Evolutionary conservation across 2,113 vertebrate species (phyloP).

Genomic region (Mesoclemmys tuberculata): DNA sequence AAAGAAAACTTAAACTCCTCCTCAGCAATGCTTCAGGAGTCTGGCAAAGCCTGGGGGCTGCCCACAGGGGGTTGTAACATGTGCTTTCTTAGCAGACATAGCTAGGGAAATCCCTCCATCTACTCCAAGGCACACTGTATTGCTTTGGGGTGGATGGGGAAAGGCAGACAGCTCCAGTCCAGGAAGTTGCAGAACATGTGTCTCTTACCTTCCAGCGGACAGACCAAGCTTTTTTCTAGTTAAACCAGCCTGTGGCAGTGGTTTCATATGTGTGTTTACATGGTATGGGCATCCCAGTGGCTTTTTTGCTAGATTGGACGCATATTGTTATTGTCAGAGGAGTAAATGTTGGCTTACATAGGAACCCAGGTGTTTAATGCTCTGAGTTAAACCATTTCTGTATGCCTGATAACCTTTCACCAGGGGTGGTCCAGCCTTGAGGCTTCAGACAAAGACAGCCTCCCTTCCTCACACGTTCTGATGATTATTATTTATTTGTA

Average conservation of each 20-base stretch:
- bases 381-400: neutral
- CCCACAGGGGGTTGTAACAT: accelerated
- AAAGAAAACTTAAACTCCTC: neutral
- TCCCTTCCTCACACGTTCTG: neutral
- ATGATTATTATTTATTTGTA: neutral
- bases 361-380: neutral
- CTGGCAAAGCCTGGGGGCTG: neutral
- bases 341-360: neutral
- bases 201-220: neutral
- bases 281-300: neutral
- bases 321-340: neutral
- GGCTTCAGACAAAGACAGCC: neutral
- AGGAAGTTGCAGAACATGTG: neutral
- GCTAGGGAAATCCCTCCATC: neutral
- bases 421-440: neutral
- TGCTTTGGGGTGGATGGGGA: neutral
- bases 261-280: neutral
- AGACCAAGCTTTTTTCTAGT: neutral
- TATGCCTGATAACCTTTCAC: neutral
- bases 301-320: neutral
- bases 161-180: accelerated
- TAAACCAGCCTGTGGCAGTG: neutral
- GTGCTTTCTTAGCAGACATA: neutral
- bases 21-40: accelerated
- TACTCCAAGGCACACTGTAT: neutral